These are phyloP conservation scores for Corbicula japonica DNA, from an alignment of 2,888 invertebrate genomes.

Conservation along the genomic window DNA sequence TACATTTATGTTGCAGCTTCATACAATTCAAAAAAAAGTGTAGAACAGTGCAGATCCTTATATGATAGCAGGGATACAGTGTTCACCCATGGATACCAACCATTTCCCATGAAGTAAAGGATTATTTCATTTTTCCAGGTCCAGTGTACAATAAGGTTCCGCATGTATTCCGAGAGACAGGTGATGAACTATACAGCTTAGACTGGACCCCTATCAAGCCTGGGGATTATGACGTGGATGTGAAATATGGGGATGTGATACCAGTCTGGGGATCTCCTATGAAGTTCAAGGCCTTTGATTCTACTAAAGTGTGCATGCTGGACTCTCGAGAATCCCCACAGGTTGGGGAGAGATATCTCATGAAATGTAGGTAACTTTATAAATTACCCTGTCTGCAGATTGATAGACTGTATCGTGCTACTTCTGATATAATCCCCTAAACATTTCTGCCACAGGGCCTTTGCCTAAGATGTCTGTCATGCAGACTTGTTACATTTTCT, in stretches of 20 bases:
- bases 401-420: too few species aligned
- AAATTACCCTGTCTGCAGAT: too few species aligned
- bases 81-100: too few species aligned
- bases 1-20: too few species aligned
- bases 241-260: slow-evolving; percentile 64
- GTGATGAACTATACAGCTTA: slow-evolving; percentile 68
- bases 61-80: too few species aligned
- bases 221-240: slow-evolving; percentile 62
- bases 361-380: slow-evolving; percentile 54
- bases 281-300: slow-evolving; percentile 90
- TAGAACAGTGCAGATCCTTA: too few species aligned
- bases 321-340: slow-evolving; percentile 36
- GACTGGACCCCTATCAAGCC: slow-evolving; percentile 74
- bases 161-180: slow-evolving; percentile 84
- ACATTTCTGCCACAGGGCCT: too few species aligned
- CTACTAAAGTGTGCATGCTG: slow-evolving; percentile 94
- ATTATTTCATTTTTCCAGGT: slow-evolving; percentile 90
- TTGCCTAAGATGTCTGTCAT: too few species aligned
- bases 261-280: slow-evolving; percentile 86
- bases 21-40: too few species aligned
- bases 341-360: slow-evolving; percentile 55
- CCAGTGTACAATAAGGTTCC: slow-evolving; percentile 89
- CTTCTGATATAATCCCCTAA: too few species aligned
- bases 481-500: too few species aligned
- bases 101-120: too few species aligned